Conservation (phyloP, 1,140 invertebrate species). For the Eulimnadia texana region DNA sequence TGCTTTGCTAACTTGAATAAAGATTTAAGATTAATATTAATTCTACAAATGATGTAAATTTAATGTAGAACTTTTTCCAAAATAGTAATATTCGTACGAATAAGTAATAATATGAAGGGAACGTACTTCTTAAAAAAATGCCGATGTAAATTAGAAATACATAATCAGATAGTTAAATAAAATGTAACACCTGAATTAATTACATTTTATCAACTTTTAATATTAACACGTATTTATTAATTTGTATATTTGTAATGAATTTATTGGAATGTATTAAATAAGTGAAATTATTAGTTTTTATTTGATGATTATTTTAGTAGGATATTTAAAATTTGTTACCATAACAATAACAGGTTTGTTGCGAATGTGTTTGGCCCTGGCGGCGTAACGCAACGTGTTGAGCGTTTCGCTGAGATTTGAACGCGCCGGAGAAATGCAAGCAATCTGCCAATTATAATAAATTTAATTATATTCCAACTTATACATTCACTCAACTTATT, state of each 20-base stretch:
- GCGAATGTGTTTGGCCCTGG: constrained; percentile 69
- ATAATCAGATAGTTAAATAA: no score
- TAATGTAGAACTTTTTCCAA: no score
- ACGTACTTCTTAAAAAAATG: no score
- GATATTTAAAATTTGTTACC: constrained; percentile 49
- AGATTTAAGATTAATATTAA: no score
- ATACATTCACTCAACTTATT: no score
- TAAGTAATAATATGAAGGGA: no score
- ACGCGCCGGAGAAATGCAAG: constrained; percentile 71
- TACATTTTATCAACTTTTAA: no score
- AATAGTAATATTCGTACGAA: no score
- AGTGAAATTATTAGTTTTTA: neutral
- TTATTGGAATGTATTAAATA: neutral
- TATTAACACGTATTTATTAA: constrained; percentile 28
- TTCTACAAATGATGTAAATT: no score
- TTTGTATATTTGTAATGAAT: neutral
- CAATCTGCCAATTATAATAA: constrained; percentile 49
- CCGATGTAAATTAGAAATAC: no score
- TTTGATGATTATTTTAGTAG: neutral
- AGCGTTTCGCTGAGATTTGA: constrained; percentile 78
- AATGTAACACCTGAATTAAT: no score
- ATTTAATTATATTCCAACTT: neutral
- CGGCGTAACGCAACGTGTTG: constrained; percentile 78
- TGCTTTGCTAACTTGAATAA: no score
- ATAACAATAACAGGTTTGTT: constrained; percentile 84